Evolutionary conservation across 2,888 invertebrate species (phyloP), one percentile per base, ranked within the genome.

Genomic region (Trachelus stipa): DNA sequence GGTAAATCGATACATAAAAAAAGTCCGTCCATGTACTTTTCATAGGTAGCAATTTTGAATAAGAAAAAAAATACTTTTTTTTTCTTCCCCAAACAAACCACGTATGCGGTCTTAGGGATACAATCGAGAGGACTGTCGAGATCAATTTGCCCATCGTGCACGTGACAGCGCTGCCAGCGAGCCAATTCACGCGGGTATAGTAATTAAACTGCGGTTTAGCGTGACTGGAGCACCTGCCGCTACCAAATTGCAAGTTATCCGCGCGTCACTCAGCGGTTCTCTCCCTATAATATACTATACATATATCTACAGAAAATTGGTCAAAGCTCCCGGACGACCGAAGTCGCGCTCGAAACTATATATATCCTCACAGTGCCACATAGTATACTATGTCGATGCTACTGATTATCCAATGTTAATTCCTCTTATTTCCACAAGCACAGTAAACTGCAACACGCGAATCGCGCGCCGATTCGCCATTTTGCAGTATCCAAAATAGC

Each of bases 201-300:
- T 89, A 89, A 89, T 90, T 89, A 89, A 89, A 89, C 88, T 89
- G 89, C 84, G 89, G 89, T 89, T 89, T 88, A 87, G 85, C 87
- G 87, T 89, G 88, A 88, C 87, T 87, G 87, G 85, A 87, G 85
- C 87, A 88, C 88, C 89, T 87, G 89, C 84, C 87, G 89, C 88
- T 87, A 86, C 87, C 86, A 88, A 89, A 89, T 87, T 86, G 88
- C 89, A 87, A 88, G 88, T 89, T 88, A 89, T 87, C 86, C 84
- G 85, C 83, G 86, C 87, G 88, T 88, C 88, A 87, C 85, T 88
- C 88, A 86, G 85, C 78, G 82, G 83, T 83, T 33, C 56, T 79
- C 81, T 78, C 76, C 81, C 76, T 75, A 79, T 79, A 40, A 40
- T 15, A 6, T 40, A 40, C 40, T 40, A 78, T 12, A 15, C 33